A percentile compares a stretch with the other conserved stretches of the same genome.
Evolutionary conservation across 2,113 vertebrate genomes (phyloP).

Genomic region (Zootoca vivipara): DNA sequence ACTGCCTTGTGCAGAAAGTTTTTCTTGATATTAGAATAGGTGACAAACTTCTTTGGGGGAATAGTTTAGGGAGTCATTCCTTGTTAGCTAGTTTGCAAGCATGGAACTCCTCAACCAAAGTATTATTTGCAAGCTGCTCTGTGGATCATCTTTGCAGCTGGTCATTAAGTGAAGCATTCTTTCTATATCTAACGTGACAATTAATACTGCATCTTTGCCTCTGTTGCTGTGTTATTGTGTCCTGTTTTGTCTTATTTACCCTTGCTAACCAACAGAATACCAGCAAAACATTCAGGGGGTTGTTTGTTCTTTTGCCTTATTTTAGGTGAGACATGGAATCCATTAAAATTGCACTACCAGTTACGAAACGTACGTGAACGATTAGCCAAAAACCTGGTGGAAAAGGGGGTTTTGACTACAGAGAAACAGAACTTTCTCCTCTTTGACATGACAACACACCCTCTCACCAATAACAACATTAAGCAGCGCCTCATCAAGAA

Average conservation of each 20-base stretch:
- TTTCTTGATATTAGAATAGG: not conserved
- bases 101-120: not conserved
- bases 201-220: not conserved
- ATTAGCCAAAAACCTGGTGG: conserved; percentile 95
- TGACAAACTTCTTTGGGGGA: not conserved
- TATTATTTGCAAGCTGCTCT: not conserved
- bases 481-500: conserved; percentile 96
- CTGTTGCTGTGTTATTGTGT: not conserved
- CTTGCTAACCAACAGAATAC: not conserved
- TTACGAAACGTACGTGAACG: conserved; percentile 93
- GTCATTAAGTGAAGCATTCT: not conserved
- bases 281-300: conserved; percentile 19
- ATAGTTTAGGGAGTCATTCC: not conserved
- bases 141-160: not conserved
- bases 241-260: not conserved
- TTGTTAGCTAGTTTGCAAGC: not conserved
- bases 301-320: not conserved
- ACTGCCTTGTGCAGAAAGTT: not conserved
- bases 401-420: conserved; percentile 95
- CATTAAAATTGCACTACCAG: conserved; percentile 95
- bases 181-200: not conserved
- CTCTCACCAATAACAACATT: conserved; percentile 94
- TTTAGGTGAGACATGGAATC: conserved; percentile 96
- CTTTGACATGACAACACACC: conserved; percentile 97
- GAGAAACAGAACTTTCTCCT: conserved; percentile 99